Evolutionary conservation across 2,797 vertebrate species (phyloP).

Genomic region (Rhinichthys osculus): DNA sequence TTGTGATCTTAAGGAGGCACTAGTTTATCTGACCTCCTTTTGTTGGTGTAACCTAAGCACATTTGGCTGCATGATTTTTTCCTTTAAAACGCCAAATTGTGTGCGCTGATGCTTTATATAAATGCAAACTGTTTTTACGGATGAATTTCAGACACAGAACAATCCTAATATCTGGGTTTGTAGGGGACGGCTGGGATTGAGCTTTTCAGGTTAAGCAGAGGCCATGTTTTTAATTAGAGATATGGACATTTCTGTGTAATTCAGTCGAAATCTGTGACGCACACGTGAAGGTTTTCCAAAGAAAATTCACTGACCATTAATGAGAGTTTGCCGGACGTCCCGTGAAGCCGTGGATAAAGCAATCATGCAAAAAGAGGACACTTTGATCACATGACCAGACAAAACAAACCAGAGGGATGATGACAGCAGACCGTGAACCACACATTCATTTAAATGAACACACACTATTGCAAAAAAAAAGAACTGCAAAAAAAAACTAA

Average conservation of each 20-base stretch:
- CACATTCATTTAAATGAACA: not conserved
- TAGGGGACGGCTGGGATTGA: not conserved
- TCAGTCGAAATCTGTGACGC: constrained; percentile 11
- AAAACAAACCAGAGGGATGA: not conserved
- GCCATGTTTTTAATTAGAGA: constrained; percentile 34
- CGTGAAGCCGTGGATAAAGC: constrained; percentile 17
- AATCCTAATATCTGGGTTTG: constrained; percentile 25
- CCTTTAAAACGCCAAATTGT: not conserved
- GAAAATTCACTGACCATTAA: constrained; percentile 24
- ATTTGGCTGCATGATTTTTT: not conserved
- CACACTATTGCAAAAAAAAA: not conserved
- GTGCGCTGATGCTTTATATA: not conserved
- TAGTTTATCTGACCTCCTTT: not conserved
- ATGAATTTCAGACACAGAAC: not conserved
- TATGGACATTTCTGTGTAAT: constrained; percentile 27
- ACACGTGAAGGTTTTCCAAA: constrained; percentile 18
- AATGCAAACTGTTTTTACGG: not conserved
- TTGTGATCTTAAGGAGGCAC: too few relatives aligned
- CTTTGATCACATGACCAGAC: constrained; percentile 44
- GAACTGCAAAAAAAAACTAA: not conserved
- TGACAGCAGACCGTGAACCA: not conserved
- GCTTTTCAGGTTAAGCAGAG: not conserved
- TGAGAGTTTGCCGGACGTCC: constrained; percentile 7
- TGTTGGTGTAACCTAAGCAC: not conserved
- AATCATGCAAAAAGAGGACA: constrained; percentile 30